Base-by-base conservation (phyloP, 92 coral and sea anemone species). In the Epizoanthus rinbou region DNA sequence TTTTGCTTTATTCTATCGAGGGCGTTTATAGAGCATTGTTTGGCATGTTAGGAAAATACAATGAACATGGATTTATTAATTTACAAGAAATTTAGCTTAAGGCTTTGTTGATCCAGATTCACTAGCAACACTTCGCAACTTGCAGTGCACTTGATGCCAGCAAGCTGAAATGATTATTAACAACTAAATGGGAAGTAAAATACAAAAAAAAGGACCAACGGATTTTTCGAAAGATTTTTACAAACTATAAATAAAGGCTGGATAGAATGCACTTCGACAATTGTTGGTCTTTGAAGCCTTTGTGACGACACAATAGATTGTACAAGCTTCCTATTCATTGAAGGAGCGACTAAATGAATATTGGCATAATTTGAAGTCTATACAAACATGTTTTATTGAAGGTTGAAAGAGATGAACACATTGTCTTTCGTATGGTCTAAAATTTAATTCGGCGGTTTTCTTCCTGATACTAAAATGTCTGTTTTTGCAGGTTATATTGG, bases 351-450 rank as follows among this genome's bases (percentile, higher is more conserved):
- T 67, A 74, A 86, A 86, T 74, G 63, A 67, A 59, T 90, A 81
- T 88, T 88, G 88, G 88, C 75, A 37, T 88, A 87, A 90, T 90
- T 90, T 84, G 72, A 87, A 87, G 91, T 69, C 87, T 85, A 88
- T 80, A 81, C 83, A 87, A 87, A 90, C 85, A 90, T 25, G 24
- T 70, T 39, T 81, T 65, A 73, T 87, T 81, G 75, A 84, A 67
- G 85, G 60, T 88, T 67, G 22, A 74, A 84, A 74, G 75, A 80
- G 9, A 37, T 54, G 69, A 82, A 78, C 57, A 70, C 85, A 79
- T 66, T 90, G 86, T 88, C 73, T 88, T 86, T 85, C 69, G 71
- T 81, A 47, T 69, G 57, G 80, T 58, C 78, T 57, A 85, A 86
- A 87, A 86, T 89, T 79, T 75, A 87, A 85, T 92, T 92, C 88